phyloP scores from a whole-genome alignment of 2,797 vertebrate genomes.

The Enteromius fasciolatus region DNA sequence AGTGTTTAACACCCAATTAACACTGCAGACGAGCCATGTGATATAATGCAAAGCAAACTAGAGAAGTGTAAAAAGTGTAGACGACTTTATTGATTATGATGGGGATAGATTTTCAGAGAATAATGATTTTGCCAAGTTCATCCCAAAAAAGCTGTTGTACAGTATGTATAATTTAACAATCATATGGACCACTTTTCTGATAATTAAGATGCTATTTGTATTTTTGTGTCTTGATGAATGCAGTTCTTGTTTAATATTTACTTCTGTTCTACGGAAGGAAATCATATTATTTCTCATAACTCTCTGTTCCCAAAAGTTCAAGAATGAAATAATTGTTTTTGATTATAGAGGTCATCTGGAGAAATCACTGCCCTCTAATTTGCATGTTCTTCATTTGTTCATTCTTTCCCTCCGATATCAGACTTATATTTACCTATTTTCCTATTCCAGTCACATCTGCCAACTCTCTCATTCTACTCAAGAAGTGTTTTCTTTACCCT shows the following conservation, averaged over 20 bases:
- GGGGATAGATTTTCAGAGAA: not conserved
- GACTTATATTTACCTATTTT: constrained; percentile 18
- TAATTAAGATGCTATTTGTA: not conserved
- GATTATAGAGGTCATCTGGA: constrained; percentile 49
- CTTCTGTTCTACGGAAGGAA: not conserved
- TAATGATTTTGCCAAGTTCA: not conserved
- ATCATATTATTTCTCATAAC: not conserved
- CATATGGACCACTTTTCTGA: not conserved
- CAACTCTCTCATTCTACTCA: constrained; percentile 30
- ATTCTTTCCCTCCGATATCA: constrained; percentile 12
- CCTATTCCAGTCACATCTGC: constrained; percentile 44
- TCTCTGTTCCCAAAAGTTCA: constrained; percentile 47
- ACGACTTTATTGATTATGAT: constrained; percentile 1
- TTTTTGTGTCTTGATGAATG: not conserved
- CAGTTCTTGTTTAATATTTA: not conserved
- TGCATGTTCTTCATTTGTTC: constrained; percentile 29
- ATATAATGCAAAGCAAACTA: not conserved
- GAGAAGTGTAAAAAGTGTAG: not conserved
- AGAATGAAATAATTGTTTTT: constrained; percentile 63
- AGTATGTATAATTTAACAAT: not conserved
- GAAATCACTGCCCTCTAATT: constrained; percentile 22
- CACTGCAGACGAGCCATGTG: not conserved
- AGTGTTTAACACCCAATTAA: constrained; percentile 34
- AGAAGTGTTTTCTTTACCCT: constrained; percentile 24
- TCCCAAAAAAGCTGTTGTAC: not conserved